Percentiles rank a stretch among this genome's conserved stretches.
Conservation (phyloP, 2,113 vertebrate genomes). For the Pelmatolapia mariae region DNA sequence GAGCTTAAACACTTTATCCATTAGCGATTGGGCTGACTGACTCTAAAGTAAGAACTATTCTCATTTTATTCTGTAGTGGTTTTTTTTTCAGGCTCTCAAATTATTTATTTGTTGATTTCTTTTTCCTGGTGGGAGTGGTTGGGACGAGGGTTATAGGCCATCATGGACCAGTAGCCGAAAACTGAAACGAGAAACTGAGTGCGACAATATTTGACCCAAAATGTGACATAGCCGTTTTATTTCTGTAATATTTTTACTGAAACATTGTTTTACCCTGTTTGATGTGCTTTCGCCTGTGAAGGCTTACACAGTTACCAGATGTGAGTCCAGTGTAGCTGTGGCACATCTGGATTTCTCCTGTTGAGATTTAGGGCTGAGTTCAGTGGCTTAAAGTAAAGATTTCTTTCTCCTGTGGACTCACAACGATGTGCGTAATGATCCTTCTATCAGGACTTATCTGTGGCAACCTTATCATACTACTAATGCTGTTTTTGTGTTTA, state of each 20-base stretch:
- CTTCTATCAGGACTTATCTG: neutral
- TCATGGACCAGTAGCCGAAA: neutral
- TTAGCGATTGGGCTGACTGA: fast-evolving
- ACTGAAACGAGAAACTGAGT: neutral
- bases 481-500: neutral
- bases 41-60: neutral
- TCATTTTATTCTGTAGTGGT: neutral
- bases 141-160: neutral
- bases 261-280: neutral
- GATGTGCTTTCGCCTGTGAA: neutral
- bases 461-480: neutral
- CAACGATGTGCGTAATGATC: neutral
- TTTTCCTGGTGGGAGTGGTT: neutral
- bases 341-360: neutral
- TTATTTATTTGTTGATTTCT: neutral
- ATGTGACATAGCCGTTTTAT: neutral
- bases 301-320: neutral
- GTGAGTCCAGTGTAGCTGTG: neutral
- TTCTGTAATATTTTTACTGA: neutral
- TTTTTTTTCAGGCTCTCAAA: neutral
- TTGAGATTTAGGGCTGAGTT: neutral
- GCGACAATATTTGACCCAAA: neutral
- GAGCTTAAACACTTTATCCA: neutral
- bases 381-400: neutral
- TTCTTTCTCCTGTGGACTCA: neutral